phyloP scores from a whole-genome alignment of 1,140 invertebrate species.

The Gonatopus flavifemur region DNA sequence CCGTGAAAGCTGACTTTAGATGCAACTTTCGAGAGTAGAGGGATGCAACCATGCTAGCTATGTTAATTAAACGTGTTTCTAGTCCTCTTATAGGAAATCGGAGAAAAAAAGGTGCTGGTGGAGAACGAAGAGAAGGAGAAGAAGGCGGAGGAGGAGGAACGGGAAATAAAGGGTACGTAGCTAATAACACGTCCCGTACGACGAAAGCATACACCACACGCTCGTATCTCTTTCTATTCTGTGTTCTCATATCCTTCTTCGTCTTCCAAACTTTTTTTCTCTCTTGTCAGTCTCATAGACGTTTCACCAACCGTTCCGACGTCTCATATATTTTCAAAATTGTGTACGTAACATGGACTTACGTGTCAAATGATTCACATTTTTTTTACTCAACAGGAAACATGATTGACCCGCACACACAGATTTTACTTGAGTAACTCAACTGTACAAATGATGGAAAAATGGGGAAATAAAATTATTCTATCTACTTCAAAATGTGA shows the following conservation, averaged over 20 bases:
- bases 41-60: constrained; percentile 39
- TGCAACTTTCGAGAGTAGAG: constrained; percentile 29
- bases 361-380: no score
- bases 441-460: no score
- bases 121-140: constrained; percentile 12
- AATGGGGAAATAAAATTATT: no score
- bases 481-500: no score
- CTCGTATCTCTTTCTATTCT: constrained; percentile 24
- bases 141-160: background rate
- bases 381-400: no score
- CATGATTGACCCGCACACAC: no score
- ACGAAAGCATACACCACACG: constrained; percentile 37
- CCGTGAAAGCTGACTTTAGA: constrained; percentile 36
- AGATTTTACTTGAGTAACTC: no score
- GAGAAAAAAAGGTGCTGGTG: constrained; percentile 27
- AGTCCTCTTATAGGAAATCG: constrained; percentile 37
- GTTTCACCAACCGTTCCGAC: no score
- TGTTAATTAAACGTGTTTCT: constrained; percentile 42
- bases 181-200: constrained; percentile 41
- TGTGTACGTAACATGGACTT: no score
- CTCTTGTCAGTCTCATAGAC: constrained; percentile 7
- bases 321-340: no score
- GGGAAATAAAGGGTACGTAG: constrained; percentile 30
- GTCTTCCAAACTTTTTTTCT: constrained; percentile 16
- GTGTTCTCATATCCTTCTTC: constrained; percentile 5